Percentiles rank a stretch among this genome's conserved stretches.
phyloP scores from a whole-genome alignment of 2,113 vertebrate species.

The Percina caprodes region DNA sequence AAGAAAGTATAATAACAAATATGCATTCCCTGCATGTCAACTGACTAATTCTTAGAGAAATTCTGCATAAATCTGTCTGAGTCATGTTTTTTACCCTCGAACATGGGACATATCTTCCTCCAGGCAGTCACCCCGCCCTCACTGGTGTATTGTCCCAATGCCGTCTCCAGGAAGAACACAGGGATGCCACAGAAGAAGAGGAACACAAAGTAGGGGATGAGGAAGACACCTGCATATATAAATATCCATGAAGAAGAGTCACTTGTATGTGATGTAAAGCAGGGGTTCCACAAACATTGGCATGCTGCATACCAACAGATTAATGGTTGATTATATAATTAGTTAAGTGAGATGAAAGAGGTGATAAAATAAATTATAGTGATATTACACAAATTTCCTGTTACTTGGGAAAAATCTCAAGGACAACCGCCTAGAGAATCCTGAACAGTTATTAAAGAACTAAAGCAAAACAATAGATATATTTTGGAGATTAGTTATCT shows the following conservation, averaged over 20 bases:
- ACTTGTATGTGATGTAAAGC: neutral
- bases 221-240: conserved; percentile 87
- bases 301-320: neutral
- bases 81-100: conserved; percentile 85
- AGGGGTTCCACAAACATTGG: neutral
- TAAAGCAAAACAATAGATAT: neutral
- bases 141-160: conserved; percentile 93
- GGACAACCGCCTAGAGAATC: neutral
- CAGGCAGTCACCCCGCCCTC: conserved; percentile 93
- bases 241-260: neutral
- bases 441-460: neutral
- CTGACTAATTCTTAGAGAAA: neutral
- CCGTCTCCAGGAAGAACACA: conserved; percentile 92
- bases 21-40: conserved; percentile 8
- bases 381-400: neutral
- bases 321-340: neutral
- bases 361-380: neutral
- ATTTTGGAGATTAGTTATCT: neutral
- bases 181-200: conserved; percentile 92
- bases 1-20: neutral
- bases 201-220: conserved; percentile 94
- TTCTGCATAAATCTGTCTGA: neutral
- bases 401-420: neutral
- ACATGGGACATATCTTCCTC: conserved; percentile 95
- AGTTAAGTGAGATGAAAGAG: neutral